A percentile compares a stretch with the other conserved stretches of the same genome.
These are phyloP conservation scores for Xenops minutus DNA, from an alignment of 2,797 vertebrate species.

Conservation along the genomic window DNA sequence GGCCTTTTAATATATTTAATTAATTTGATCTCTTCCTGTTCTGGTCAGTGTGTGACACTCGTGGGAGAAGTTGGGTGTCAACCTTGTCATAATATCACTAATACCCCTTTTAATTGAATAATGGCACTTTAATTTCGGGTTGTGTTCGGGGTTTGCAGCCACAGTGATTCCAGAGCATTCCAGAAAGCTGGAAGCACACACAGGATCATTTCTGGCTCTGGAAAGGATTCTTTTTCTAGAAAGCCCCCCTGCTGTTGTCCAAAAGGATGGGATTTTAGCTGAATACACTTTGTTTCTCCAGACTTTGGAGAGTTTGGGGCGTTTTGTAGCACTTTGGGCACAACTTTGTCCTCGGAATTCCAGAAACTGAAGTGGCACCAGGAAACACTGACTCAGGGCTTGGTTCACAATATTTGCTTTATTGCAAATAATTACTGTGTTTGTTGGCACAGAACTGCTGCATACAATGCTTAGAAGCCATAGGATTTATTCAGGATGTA, in stretches of 20 bases:
- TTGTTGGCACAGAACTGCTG: not conserved
- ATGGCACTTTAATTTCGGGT: not conserved
- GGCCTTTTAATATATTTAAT: not conserved
- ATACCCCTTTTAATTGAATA: no score
- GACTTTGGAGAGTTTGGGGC: not conserved
- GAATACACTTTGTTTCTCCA: not conserved
- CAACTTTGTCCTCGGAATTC: not conserved
- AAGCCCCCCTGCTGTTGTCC: not conserved
- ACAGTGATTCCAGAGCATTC: not conserved
- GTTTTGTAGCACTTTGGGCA: rapidly evolving
- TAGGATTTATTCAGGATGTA: not conserved
- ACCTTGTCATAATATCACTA: rapidly evolving
- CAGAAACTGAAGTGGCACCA: not conserved
- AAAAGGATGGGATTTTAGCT: not conserved
- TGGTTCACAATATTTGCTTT: not conserved
- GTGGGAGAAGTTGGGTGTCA: not conserved
- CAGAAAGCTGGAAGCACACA: not conserved
- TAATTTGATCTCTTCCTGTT: not conserved
- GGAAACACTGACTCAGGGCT: not conserved
- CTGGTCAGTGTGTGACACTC: not conserved
- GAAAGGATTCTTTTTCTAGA: not conserved
- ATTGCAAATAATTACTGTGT: not conserved
- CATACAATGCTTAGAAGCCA: not conserved
- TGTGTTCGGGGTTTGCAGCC: not conserved
- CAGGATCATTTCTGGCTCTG: not conserved